These are phyloP conservation scores for Tortricodes alternella DNA, from an alignment of 2,888 invertebrate genomes.

Conservation along the genomic window DNA sequence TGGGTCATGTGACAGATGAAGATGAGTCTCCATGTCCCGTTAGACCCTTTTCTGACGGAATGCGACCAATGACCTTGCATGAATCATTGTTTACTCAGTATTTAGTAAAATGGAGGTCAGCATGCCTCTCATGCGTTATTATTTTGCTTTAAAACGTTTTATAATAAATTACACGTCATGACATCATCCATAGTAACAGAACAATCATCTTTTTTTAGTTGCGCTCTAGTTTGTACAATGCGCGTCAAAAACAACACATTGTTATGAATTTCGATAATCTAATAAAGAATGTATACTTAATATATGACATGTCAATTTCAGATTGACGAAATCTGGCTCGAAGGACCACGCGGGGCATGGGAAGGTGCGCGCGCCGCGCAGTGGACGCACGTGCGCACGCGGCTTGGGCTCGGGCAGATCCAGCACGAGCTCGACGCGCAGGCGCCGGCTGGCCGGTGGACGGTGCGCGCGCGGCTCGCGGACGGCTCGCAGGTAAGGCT, in stretches of 20 bases:
- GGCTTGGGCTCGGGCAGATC: slow-evolving; percentile 84
- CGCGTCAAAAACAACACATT: no score
- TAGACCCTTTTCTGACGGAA: not conserved
- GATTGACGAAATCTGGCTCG: slow-evolving; percentile 85
- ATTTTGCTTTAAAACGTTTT: not conserved
- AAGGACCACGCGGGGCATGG: slow-evolving; percentile 84
- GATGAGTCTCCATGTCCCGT: slow-evolving; percentile 3
- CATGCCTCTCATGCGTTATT: not conserved
- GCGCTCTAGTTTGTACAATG: no score
- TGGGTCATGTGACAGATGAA: no score
- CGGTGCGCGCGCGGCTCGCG: slow-evolving; percentile 54
- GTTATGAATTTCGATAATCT: no score
- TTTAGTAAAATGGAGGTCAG: slow-evolving; percentile 13
- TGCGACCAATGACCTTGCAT: slow-evolving; percentile 5
- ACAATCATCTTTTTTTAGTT: slow-evolving; percentile 32
- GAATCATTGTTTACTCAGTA: slow-evolving; percentile 11
- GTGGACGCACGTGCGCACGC: slow-evolving; percentile 84
- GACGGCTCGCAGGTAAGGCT: slow-evolving; percentile 66
- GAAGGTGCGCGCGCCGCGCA: slow-evolving; percentile 83
- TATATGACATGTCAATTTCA: no score
- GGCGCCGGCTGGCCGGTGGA: slow-evolving; percentile 67
- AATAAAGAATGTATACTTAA: no score
- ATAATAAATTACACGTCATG: no score
- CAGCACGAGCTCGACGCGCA: slow-evolving; percentile 72
- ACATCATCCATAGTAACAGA: no score